A percentile compares a stretch with the other conserved stretches of the same genome.
Conservation (phyloP, 1,140 invertebrate genomes). For the Heliothis subflexa region DNA sequence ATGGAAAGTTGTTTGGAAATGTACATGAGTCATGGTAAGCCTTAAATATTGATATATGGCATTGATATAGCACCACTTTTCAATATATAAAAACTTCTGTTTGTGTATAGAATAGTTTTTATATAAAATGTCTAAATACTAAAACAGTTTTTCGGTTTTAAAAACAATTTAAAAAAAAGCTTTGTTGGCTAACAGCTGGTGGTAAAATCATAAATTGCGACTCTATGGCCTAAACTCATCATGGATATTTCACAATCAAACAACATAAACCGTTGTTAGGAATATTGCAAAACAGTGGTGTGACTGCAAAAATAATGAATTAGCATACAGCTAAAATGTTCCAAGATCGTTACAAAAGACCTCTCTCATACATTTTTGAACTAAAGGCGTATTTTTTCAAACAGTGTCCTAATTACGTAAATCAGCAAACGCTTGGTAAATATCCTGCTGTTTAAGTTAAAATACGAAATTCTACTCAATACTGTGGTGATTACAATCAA, state of each 20-base stretch:
- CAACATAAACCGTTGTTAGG: slow-evolving; percentile 21
- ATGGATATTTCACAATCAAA: slow-evolving; percentile 23
- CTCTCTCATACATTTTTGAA: slow-evolving; percentile 20
- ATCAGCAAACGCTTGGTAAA: slow-evolving; percentile 6
- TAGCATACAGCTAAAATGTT: slow-evolving; percentile 14
- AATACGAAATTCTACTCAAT: slow-evolving; percentile 7
- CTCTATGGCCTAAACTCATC: not conserved
- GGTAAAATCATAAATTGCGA: not conserved
- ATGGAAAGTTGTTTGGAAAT: slow-evolving; percentile 9
- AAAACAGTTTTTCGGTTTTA: too few species aligned
- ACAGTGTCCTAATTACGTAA: slow-evolving; percentile 38
- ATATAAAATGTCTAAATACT: too few species aligned
- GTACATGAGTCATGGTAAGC: not conserved
- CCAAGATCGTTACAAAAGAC: slow-evolving; percentile 24
- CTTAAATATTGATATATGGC: not conserved
- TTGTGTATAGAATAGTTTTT: too few species aligned
- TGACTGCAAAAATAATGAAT: slow-evolving; percentile 10
- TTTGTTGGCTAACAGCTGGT: slow-evolving; percentile 20
- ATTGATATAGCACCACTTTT: not conserved
- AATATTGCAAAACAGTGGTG: slow-evolving; percentile 38
- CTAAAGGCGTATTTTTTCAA: slow-evolving; percentile 20
- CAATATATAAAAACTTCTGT: too few species aligned
- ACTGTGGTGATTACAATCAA: slow-evolving; percentile 41
- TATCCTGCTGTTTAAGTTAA: not conserved
- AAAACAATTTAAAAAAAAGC: not conserved